phyloP scores from a whole-genome alignment of 1,140 invertebrate species.

The Drosophila parvula region DNA sequence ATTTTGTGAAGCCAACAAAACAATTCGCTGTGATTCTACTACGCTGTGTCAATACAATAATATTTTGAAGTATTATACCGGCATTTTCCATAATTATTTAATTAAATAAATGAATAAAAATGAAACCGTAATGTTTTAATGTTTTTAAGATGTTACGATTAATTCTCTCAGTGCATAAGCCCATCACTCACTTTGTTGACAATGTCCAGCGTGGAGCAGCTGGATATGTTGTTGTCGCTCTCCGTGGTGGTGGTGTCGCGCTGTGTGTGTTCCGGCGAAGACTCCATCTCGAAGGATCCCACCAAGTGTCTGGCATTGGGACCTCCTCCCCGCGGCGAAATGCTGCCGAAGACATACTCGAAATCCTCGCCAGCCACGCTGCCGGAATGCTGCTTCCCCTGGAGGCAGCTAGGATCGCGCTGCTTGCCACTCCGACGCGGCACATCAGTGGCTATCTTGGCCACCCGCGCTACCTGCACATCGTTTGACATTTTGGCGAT shows the following conservation, averaged over 20 bases:
- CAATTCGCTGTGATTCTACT: neutral
- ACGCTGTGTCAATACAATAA: neutral
- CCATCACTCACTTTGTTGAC: conserved; percentile 76
- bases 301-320: conserved; percentile 42
- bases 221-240: conserved; percentile 83
- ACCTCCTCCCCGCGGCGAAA: conserved; percentile 59
- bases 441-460: conserved; percentile 64
- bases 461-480: conserved; percentile 79
- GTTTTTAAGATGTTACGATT: neutral
- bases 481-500: conserved; percentile 70
- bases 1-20: neutral
- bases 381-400: conserved; percentile 44
- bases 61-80: too few species aligned
- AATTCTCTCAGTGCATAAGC: conserved; percentile 4
- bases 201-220: conserved; percentile 83
- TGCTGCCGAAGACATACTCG: conserved; percentile 74
- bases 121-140: neutral
- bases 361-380: conserved; percentile 51
- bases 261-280: conserved; percentile 73
- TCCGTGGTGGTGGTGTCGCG: conserved; percentile 76
- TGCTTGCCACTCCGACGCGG: conserved; percentile 51
- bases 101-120: fast-evolving
- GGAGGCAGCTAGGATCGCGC: conserved; percentile 21
- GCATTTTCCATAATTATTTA: too few species aligned
- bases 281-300: conserved; percentile 59